Conservation (phyloP, 2,797 vertebrate genomes). For the Enteromius fasciolatus region DNA sequence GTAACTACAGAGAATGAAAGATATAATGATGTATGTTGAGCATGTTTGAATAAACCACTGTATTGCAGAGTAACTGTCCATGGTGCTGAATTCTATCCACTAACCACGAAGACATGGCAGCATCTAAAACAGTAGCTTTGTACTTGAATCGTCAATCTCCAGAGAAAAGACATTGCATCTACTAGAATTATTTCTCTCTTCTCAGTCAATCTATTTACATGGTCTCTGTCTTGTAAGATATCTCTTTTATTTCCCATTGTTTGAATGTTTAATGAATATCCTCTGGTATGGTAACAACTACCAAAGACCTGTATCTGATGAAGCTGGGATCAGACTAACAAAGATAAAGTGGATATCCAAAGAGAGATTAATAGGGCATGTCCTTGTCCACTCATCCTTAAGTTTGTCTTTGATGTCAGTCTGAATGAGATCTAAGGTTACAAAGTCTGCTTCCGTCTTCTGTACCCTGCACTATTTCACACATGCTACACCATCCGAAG, state of each 20-base stretch:
- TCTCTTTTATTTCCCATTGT: conserved; percentile 39
- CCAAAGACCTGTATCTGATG: conserved; percentile 14
- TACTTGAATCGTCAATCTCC: neutral
- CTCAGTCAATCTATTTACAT: conserved; percentile 20
- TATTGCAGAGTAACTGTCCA: conserved; percentile 3
- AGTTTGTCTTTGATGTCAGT: conserved; percentile 26
- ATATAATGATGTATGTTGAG: conserved; percentile 13
- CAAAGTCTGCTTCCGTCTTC: conserved; percentile 41
- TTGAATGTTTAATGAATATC: conserved; percentile 41
- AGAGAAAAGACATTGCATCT: conserved; percentile 4
- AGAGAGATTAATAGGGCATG: neutral
- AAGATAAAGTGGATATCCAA: neutral
- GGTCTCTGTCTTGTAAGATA: neutral
- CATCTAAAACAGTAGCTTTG: neutral
- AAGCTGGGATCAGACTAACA: neutral
- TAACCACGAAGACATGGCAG: neutral
- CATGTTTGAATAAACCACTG: neutral
- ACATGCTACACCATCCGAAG: conserved; percentile 14
- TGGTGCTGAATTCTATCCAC: neutral
- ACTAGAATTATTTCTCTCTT: neutral
- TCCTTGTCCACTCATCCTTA: conserved; percentile 1
- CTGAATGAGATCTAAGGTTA: conserved; percentile 32
- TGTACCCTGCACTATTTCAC: conserved; percentile 16
- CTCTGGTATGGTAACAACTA: conserved; percentile 17
- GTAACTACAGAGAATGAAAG: conserved; percentile 21